These are phyloP conservation scores for Nasonia oneida DNA, from an alignment of 2,888 invertebrate species.

Conservation along the genomic window DNA sequence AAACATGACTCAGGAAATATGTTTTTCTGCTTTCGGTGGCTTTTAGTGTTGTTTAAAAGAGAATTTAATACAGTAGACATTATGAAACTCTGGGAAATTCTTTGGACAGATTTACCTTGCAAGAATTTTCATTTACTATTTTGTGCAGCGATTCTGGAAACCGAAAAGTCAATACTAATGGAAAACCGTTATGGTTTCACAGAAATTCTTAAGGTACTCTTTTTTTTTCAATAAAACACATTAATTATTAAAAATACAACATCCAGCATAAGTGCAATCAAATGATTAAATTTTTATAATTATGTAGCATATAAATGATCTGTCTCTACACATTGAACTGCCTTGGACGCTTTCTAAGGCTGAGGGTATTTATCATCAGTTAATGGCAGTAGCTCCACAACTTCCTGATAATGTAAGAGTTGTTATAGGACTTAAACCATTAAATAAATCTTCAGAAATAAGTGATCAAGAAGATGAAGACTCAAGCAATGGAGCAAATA, in stretches of 20 bases:
- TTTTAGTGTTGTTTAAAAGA: conserved; percentile 96
- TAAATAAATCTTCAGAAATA: conserved; percentile 69
- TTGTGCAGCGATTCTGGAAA: conserved; percentile 94
- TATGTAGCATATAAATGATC: conserved; percentile 94
- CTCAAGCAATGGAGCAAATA: conserved; percentile 66
- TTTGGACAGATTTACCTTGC: conserved; percentile 97
- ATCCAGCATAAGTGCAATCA: conserved; percentile 13
- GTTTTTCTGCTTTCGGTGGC: conserved; percentile 99
- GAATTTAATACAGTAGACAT: conserved; percentile 94
- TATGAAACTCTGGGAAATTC: conserved; percentile 95
- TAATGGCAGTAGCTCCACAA: conserved; percentile 85
- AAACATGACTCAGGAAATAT: conserved; percentile 95
- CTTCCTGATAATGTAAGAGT: conserved; percentile 86
- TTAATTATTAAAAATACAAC: conserved; percentile 16
- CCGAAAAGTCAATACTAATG: conserved; percentile 92
- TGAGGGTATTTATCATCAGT: conserved; percentile 95
- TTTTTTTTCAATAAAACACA: conserved; percentile 23
- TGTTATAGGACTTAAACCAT: conserved; percentile 85
- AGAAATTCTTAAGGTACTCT: conserved; percentile 92
- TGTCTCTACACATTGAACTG: conserved; percentile 92
- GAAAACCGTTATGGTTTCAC: conserved; percentile 96
- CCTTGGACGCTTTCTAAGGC: conserved; percentile 91
- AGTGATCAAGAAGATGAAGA: conserved; percentile 67
- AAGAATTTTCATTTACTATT: conserved; percentile 97
- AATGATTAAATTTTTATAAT: conserved; percentile 71